Evolutionary conservation across 1,140 invertebrate species (phyloP), one percentile per base, ranked within the genome.

Genomic region (Procambarus virginalis): DNA sequence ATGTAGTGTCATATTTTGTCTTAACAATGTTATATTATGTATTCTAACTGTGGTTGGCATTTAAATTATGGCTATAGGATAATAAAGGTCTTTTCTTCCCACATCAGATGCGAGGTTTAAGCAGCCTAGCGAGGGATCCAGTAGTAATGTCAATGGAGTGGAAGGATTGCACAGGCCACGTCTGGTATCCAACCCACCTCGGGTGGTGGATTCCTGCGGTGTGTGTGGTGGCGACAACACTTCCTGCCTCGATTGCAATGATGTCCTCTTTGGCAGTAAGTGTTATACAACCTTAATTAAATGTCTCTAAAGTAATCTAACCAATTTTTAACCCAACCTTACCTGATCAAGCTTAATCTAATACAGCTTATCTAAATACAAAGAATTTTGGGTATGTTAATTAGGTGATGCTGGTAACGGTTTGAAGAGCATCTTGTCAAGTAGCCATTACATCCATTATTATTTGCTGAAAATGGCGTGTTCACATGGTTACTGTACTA

Each of bases 211-310:
- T 70, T 75, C 82, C 34, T 89, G 88, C 55, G 82, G 88, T 9
- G 46, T 84, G 58, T 89, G 88, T 78, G 88, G 81, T 9, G 88
- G 88, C 9, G 51, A 80, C 60, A 76, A 82, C 20, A 48, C n/a
- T 20, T 79, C 88, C 6, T 89, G 88, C 22, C 14, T 51, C 20
- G 88, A 89, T 45, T 89, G 88, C 76, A 48, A 75, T 8, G 80
- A 46, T 8, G 81, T 68, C 55, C 17, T 89, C 12, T 64, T 73
- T 84, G 88, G 88, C 46, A 51, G 88, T 89, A 89, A 81, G 86
- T 70, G 6, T 64, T 64, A 34, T 34, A 34, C 34, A 34, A 34
- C 34, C 34, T 34, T 34, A 34, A 0, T 1, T 34, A 34, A 34
- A 34, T 34, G 34, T 34, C 34, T 34, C 34, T 34, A 34, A 34